Evolutionary conservation across 2,797 vertebrate genomes (phyloP).

Genomic region (Thamnophis elegans): DNA sequence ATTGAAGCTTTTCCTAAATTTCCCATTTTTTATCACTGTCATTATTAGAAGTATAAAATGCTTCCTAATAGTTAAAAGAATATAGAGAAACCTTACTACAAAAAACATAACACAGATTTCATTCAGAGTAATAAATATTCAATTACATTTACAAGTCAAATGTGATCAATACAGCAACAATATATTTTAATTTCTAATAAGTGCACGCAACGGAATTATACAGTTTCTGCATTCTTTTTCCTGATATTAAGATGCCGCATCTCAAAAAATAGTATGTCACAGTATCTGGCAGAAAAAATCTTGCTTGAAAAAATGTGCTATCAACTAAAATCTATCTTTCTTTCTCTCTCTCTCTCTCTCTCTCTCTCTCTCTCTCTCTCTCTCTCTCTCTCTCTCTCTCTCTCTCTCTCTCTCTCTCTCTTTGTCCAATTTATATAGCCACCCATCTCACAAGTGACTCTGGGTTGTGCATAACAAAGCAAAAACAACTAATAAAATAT

Average conservation of each 20-base stretch:
- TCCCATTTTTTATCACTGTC: neutral
- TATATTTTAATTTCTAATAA: neutral
- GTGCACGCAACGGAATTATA: neutral
- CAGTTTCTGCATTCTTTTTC: constrained; percentile 19
- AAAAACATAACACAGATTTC: neutral
- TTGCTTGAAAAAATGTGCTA: neutral
- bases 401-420: fast-evolving
- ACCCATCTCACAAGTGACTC: neutral
- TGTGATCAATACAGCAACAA: neutral
- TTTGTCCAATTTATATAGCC: neutral
- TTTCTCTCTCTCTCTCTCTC: neutral
- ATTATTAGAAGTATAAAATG: neutral
- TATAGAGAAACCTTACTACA: neutral
- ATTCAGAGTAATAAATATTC: neutral
- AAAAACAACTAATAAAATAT: neutral
- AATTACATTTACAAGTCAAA: neutral
- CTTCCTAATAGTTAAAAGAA: neutral
- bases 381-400: neutral
- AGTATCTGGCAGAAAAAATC: neutral
- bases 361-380: neutral
- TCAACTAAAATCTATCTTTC: neutral
- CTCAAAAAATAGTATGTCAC: neutral
- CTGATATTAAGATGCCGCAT: constrained; percentile 6
- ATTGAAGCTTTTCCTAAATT: neutral
- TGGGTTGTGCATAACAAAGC: neutral